These are phyloP conservation scores for Apodemia hepburni DNA, from an alignment of 2,888 invertebrate species.

Conservation along the genomic window DNA sequence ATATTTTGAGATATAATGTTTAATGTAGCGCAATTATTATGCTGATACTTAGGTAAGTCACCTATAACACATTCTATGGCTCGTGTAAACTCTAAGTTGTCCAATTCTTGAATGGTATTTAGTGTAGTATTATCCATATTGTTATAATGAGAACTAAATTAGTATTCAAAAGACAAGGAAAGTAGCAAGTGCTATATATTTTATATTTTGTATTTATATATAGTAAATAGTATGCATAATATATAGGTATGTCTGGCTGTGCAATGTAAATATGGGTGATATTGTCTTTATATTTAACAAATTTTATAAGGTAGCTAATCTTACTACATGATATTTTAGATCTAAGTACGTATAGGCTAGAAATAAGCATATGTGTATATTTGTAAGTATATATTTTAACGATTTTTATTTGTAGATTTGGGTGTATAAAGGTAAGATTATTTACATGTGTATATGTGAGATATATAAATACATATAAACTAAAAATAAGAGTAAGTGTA, in stretches of 20 bases:
- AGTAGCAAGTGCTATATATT: not conserved
- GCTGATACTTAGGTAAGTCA: slow-evolving; percentile 2
- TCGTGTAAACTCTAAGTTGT: not conserved
- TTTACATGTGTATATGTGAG: not conserved
- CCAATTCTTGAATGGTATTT: not conserved
- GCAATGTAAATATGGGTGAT: not conserved
- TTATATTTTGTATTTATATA: not conserved
- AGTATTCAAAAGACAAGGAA: not conserved
- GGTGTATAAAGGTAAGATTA: not conserved
- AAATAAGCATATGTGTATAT: not conserved
- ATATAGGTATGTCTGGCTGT: not conserved
- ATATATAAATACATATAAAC: not conserved
- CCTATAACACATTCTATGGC: not conserved
- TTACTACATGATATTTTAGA: not conserved
- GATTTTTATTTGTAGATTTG: not conserved
- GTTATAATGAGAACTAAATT: not conserved
- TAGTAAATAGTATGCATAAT: not conserved
- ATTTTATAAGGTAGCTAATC: not conserved
- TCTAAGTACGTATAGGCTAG: not conserved
- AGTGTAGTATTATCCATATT: not conserved
- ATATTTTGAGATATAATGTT: slow-evolving; percentile 19
- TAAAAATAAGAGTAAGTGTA: not conserved
- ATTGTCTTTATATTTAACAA: not conserved
- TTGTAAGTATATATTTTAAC: not conserved
- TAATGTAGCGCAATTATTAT: not conserved